Base-by-base conservation (phyloP, 2,888 invertebrate species). In the Drosophila hawaiiensis region DNA sequence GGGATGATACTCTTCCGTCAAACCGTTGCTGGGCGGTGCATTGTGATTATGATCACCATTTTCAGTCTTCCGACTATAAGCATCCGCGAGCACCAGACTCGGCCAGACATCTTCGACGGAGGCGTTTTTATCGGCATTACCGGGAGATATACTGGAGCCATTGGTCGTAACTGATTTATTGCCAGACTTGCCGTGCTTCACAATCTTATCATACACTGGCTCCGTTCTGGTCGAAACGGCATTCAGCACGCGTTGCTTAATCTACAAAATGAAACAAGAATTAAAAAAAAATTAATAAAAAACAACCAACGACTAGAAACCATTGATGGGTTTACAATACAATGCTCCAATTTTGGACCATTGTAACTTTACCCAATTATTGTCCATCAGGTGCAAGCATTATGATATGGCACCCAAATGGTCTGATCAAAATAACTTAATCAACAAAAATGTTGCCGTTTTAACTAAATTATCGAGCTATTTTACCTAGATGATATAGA, bases 181-280 rank as follows among this genome's bases (percentile, higher is more conserved):
- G 49, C 53, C 14, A n/a, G 25, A n/a, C 19, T 41, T 29, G 52
- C 41, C 50, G 49, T 5, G 37, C 5, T 50, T 55, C 4, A 41
- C 22, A 22, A 35, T 22, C 52, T 68, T 78, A 22, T 80, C 75
- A 67, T 78, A 80, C 3, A 69, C 60, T 10, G 87, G 71, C 67
- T 85, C 85, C 61, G 75, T 84, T 12, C 14, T 39, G 19, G 37
- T 58, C 0, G 91, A 82, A 5, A 92, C 93, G 16, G 94, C 93
- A 72, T 91, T 91, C 7, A 92, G 84, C 14, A 93, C 91, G 2
- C 93, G 91, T 73, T 93, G 92, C 76, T 92, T 93, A 9, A 93
- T 92, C 93, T 93, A 58, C 4, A 67, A 31, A 54, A 41, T 6
- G 14, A 62, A 53, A 29, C n/a, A 53, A 14, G 14, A 31, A 14